Conservation (phyloP, 2,888 invertebrate species). For the Pocota personata region DNA sequence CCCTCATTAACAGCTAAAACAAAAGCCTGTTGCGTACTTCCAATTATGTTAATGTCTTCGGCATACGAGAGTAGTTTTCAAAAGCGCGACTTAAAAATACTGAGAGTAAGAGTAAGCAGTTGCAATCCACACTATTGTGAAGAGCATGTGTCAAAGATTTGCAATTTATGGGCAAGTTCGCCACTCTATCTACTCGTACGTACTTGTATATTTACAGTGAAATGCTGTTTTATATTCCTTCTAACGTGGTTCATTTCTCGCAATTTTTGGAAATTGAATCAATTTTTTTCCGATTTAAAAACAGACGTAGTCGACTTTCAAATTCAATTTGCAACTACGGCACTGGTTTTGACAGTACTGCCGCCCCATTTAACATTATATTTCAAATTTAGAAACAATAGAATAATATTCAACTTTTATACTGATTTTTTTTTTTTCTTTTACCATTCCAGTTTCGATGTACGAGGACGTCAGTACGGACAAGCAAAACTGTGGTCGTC, state of each 20-base stretch:
- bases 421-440: conserved; percentile 29
- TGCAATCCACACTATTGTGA: too few species aligned
- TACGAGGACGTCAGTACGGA: conserved; percentile 88
- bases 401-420: not conserved
- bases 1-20: too few species aligned
- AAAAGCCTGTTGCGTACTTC: too few species aligned
- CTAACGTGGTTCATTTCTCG: not conserved
- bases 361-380: not conserved
- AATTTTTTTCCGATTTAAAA: not conserved
- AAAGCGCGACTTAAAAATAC: too few species aligned
- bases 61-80: too few species aligned
- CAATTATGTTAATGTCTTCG: too few species aligned
- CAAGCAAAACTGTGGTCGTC: conserved; percentile 93
- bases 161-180: too few species aligned
- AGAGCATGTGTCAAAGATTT: too few species aligned
- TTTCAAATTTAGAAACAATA: not conserved
- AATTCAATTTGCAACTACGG: not conserved
- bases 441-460: conserved; percentile 87
- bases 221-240: too few species aligned
- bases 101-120: too few species aligned
- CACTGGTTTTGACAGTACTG: conserved; percentile 32
- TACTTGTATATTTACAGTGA: too few species aligned
- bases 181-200: too few species aligned
- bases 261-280: not conserved
- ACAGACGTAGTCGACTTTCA: not conserved